Conservation (phyloP, 2,888 invertebrate genomes). For the Apodemia zela region DNA sequence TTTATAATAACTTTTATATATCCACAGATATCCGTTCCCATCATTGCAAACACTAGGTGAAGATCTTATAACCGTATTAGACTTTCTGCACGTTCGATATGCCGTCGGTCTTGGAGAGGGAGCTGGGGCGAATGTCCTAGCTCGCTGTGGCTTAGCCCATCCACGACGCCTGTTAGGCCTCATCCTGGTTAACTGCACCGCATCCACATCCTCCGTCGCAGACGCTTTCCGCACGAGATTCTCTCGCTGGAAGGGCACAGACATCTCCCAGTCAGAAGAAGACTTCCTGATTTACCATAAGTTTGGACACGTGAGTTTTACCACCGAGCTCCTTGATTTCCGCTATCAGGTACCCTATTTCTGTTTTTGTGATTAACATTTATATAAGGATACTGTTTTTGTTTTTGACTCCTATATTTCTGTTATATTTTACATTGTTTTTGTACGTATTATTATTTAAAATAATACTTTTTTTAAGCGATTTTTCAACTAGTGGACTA, state of each 20-base stretch:
- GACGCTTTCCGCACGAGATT: constrained; percentile 93
- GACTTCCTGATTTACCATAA: constrained; percentile 93
- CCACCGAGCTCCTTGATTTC: constrained; percentile 49
- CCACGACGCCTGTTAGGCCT: constrained; percentile 89
- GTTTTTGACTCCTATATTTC: constrained; percentile 24
- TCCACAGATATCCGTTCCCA: constrained; percentile 87
- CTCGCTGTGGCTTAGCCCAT: constrained; percentile 91
- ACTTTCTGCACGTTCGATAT: constrained; percentile 90
- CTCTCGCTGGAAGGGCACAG: constrained; percentile 90
- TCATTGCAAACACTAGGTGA: constrained; percentile 90
- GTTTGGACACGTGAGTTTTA: constrained; percentile 92
- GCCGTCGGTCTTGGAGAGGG: constrained; percentile 93
- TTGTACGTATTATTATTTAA: no score
- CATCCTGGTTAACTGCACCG: constrained; percentile 92
- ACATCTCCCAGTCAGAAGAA: constrained; percentile 92
- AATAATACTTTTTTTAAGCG: no score
- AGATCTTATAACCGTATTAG: constrained; percentile 89
- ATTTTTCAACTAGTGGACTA: background rate
- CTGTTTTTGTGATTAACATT: constrained; percentile 38
- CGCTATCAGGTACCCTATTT: constrained; percentile 62
- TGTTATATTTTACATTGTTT: background rate
- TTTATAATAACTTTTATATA: background rate
- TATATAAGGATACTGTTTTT: constrained; percentile 18
- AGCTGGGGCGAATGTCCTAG: constrained; percentile 92
- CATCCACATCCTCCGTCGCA: constrained; percentile 91